Evolutionary conservation across 2,888 invertebrate genomes (phyloP), one percentile per base, ranked within the genome.

Genomic region (Diaperis boleti): DNA sequence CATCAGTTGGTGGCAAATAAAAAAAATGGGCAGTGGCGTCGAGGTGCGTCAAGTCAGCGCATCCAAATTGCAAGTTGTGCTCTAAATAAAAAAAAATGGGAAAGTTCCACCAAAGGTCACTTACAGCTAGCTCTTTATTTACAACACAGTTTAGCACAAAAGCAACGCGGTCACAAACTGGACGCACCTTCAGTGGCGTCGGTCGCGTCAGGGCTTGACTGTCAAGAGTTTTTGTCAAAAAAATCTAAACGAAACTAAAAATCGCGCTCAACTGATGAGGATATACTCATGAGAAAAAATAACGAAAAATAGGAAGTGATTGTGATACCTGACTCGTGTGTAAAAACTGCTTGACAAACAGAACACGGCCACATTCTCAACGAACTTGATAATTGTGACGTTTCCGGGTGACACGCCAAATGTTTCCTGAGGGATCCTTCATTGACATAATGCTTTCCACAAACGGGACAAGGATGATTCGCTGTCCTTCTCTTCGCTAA

Each of bases 321-420:
- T 44, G 45, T 44, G 52, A 54, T 85, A 96, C 95, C 95, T 83
- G 93, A 91, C 85, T 96, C 96, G 81, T 95, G 94, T 45, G 95
- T 95, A 82, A 96, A 96, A 70, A 96, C 95, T 59, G 95, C 95
- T 83, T 95, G 95, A 81, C 96, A 96, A 68, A 95, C 95, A 69
- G 94, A 94, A 83, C 96, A 96, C 59, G 95, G 95, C 95, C 95
- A 96, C 95, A 95, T 96, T 80, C 95, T 87, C 70, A 96, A 86
- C 73, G 93, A 92, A 79, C 91, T 91, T 73, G 93, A 91, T 69
- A 94, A 86, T 81, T 93, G 94, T 71, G 90, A 88, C 54, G 94
- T 93, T 85, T 95, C 95, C 45, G 95, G 95, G 83, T 96, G 96
- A 78, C 95, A 94, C 71, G 95, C 94, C 76, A 96, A 87, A 82